A percentile compares a stretch with the other conserved stretches of the same genome.
Evolutionary conservation across 2,888 invertebrate species (phyloP).

Genomic region (Pandemis corylana): DNA sequence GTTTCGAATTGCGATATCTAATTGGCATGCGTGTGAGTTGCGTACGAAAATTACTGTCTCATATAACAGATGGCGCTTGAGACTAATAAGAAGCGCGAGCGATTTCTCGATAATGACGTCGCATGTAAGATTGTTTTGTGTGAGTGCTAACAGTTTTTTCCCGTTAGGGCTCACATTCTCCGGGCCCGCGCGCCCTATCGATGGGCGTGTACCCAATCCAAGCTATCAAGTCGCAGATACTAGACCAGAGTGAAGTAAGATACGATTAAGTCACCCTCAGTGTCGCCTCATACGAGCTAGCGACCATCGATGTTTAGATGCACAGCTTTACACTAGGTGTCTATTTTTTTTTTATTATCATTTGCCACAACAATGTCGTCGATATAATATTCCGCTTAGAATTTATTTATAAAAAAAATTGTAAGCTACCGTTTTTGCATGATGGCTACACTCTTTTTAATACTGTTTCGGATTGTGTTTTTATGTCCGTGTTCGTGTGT

Average conservation of each 20-base stretch:
- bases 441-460: conserved; percentile 58
- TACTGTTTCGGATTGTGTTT: conserved; percentile 33
- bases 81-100: conserved; percentile 60
- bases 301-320: conserved; percentile 83
- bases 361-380: conserved; percentile 41
- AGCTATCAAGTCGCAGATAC: conserved; percentile 94
- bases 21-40: conserved; percentile 70
- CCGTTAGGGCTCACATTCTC: conserved; percentile 94
- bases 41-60: conserved; percentile 9
- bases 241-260: conserved; percentile 96
- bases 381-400: conserved; percentile 41
- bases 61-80: conserved; percentile 55
- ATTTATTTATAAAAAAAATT: conserved; percentile 52
- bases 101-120: conserved; percentile 54
- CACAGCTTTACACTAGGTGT: conserved; percentile 84
- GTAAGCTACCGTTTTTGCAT: conserved; percentile 71
- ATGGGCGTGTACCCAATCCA: conserved; percentile 96
- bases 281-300: conserved; percentile 78
- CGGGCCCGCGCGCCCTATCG: conserved; percentile 95
- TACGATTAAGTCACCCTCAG: conserved; percentile 69
- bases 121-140: conserved; percentile 81
- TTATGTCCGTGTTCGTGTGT: conserved; percentile 49
- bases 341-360: conserved; percentile 56
- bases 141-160: conserved; percentile 86
- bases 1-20: conserved; percentile 21